phyloP scores from a whole-genome alignment of 2,113 vertebrate species.

The Chlorodrepanis virens region DNA sequence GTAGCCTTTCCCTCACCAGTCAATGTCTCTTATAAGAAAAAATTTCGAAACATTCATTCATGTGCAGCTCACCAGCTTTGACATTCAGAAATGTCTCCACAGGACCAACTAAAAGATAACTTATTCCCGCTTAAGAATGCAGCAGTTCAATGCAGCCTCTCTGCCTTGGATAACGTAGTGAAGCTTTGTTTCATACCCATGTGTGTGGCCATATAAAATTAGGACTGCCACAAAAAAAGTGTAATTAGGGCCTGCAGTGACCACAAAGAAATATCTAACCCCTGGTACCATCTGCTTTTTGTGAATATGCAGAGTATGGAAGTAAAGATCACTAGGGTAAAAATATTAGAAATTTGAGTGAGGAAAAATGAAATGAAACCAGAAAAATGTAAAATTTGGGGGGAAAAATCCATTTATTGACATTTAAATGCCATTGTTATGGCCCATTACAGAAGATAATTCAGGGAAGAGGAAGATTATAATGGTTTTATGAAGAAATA shows the following conservation, averaged over 20 bases:
- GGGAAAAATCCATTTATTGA: not conserved
- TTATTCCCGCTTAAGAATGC: not conserved
- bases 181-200: not conserved
- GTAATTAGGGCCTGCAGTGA: not conserved
- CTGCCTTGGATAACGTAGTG: no score
- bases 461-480: not conserved
- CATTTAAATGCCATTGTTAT: not conserved
- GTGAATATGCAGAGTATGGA: not conserved
- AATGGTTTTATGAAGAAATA: not conserved
- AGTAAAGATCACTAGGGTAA: not conserved
- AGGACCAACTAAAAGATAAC: not conserved
- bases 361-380: not conserved
- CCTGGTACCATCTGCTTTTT: not conserved
- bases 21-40: not conserved
- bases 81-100: not conserved
- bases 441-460: not conserved
- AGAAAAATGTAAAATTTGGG: not conserved
- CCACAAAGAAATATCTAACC: not conserved
- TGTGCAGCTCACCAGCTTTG: not conserved
- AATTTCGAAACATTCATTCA: not conserved
- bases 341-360: not conserved
- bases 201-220: accelerated
- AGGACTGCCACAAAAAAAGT: not conserved
- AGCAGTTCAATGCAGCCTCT: not conserved
- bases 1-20: not conserved